phyloP scores from a whole-genome alignment of 2,888 invertebrate genomes.

The Neoscelio sp. region DNA sequence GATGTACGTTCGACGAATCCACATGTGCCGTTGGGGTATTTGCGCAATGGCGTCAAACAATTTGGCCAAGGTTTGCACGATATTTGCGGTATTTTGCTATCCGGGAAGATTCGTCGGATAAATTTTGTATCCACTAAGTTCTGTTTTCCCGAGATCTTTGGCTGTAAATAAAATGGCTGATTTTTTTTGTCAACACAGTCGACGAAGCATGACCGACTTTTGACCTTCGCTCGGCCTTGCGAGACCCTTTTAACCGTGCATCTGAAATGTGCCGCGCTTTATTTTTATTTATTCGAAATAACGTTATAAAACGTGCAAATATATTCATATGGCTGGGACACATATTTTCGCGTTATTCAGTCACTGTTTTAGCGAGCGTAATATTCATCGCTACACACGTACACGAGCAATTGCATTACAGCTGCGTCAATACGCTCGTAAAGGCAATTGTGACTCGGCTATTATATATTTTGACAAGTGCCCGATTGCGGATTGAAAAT shows the following conservation, averaged over 20 bases:
- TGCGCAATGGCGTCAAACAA: too few species aligned
- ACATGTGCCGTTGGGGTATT: too few species aligned
- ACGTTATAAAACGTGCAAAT: slow-evolving; percentile 41
- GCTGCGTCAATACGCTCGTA: slow-evolving; percentile 33
- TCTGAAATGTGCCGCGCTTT: slow-evolving; percentile 36
- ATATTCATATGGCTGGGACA: slow-evolving; percentile 35
- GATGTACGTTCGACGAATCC: too few species aligned
- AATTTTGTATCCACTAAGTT: too few species aligned
- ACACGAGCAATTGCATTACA: slow-evolving; percentile 23
- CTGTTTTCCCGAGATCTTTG: too few species aligned
- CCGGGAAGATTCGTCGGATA: too few species aligned
- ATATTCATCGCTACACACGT: slow-evolving; percentile 7
- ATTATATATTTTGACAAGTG: slow-evolving; percentile 58
- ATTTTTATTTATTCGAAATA: slow-evolving; percentile 55
- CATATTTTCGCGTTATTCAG: slow-evolving; percentile 37
- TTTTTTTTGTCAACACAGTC: slow-evolving; percentile 1
- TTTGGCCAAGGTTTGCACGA: too few species aligned
- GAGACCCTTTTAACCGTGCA: slow-evolving; percentile 47
- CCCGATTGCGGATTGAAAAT: slow-evolving; percentile 42
- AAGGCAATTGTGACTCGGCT: slow-evolving; percentile 14
- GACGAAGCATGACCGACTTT: slow-evolving; percentile 33
- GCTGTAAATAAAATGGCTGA: not conserved
- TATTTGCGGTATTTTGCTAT: too few species aligned
- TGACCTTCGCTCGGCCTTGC: slow-evolving; percentile 42
- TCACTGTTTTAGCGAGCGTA: slow-evolving; percentile 33